These are phyloP conservation scores for Drosophila histrio DNA, from an alignment of 2,888 invertebrate genomes.

Conservation along the genomic window DNA sequence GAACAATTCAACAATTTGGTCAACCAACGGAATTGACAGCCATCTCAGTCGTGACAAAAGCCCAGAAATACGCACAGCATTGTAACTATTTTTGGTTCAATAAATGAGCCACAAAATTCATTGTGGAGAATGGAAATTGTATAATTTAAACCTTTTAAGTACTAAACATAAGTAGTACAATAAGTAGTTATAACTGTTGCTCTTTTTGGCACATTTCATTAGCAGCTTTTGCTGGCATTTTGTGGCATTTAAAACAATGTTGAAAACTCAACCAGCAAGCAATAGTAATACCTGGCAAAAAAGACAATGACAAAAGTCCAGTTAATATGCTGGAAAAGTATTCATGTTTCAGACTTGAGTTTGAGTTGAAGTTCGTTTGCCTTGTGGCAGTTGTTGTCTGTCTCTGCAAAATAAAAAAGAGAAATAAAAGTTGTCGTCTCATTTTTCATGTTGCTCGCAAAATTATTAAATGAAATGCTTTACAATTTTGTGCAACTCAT, in stretches of 20 bases:
- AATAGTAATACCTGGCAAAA: neutral
- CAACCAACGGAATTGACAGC: slow-evolving; percentile 26
- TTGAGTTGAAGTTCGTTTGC: slow-evolving; percentile 1
- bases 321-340: slow-evolving; percentile 6
- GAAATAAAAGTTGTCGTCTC: slow-evolving; percentile 18
- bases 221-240: slow-evolving; percentile 4
- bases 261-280: neutral
- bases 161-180: too few relatives aligned
- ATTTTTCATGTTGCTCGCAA: slow-evolving; percentile 34
- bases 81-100: neutral
- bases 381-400: slow-evolving; percentile 6
- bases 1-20: slow-evolving; percentile 35
- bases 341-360: neutral
- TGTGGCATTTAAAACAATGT: too few relatives aligned
- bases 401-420: neutral
- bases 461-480: slow-evolving; percentile 47
- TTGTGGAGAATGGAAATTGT: too few relatives aligned
- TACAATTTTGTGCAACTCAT: slow-evolving; percentile 32
- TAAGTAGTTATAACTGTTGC: neutral
- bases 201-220: slow-evolving; percentile 2
- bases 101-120: neutral
- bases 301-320: slow-evolving; percentile 1
- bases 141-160: neutral
- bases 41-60: neutral
- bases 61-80: slow-evolving; percentile 15